Evolutionary conservation across 2,888 invertebrate species (phyloP), one percentile per base, ranked within the genome.

Genomic region (Cyclophora albipunctata): DNA sequence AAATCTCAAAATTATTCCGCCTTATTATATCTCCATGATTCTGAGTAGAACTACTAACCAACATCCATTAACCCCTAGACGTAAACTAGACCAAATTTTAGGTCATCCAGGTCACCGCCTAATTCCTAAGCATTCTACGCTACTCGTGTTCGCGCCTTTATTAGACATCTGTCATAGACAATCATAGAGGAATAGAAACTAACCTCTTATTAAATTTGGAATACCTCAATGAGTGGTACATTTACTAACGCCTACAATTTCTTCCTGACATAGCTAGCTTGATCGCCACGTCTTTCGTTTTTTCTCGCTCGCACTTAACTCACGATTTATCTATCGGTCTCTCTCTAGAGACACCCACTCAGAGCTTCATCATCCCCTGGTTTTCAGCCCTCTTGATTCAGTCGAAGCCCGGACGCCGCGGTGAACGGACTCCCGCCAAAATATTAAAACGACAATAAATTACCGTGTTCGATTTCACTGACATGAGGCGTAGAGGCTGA

Each of bases 241-340:
- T 78, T 78, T 75, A 76, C 76, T 62, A 67, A 78, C 81, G 84
- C 84, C 82, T 81, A 81, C 82, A 77, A 82, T 74, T 78, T 79
- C 78, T 77, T 81, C 76, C 80, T 79, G 73, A 61, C 70, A 67
- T 66, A 62, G 51, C 70, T 58, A 77, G 78, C 77, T 76, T 73
- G 73, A 74, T 68, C 69, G 66, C 66, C 64, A 65, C 63, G 66
- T 64, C 63, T 59, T 55, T 64, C 50, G 20, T 45, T 2, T 64
- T 42, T 4, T 69, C 79, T 52, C 66, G 58, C 41, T 80, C 65
- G 1, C 41, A 5, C 70, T 0, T 3, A 40, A 5, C 3, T 34
- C 34, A 45, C 6, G 37, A 35, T n/a, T 6, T 5, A 56, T 75
- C 57, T 34, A 2, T n/a, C 57, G 51, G 7, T 76, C 78, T 60